These are phyloP conservation scores for Argyresthia albistria DNA, from an alignment of 2,888 invertebrate species.

Conservation along the genomic window DNA sequence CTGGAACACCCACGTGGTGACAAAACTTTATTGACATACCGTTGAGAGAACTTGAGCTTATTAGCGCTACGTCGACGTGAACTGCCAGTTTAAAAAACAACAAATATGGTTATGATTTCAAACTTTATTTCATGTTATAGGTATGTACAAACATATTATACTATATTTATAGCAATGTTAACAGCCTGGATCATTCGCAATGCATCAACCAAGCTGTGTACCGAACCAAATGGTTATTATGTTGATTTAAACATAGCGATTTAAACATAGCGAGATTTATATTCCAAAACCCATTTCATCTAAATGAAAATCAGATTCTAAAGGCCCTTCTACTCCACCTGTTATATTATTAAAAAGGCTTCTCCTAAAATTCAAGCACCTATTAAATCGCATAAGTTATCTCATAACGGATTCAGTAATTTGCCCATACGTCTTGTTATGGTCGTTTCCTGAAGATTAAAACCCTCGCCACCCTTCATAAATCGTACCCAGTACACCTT, in stretches of 20 bases:
- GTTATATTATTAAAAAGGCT: slow-evolving; percentile 46
- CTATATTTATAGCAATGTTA: no score
- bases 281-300: background rate
- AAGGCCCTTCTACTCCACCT: slow-evolving; percentile 16
- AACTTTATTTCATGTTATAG: no score
- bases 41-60: background rate
- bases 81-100: no score
- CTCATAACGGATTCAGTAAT: slow-evolving; percentile 66
- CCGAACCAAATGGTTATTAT: no score
- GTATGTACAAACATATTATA: no score
- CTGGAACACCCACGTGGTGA: no score
- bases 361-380: slow-evolving; percentile 45
- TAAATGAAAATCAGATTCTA: slow-evolving; percentile 1
- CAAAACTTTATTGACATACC: background rate
- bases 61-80: background rate
- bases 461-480: slow-evolving; percentile 64
- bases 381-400: slow-evolving; percentile 51
- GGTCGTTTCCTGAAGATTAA: slow-evolving; percentile 63
- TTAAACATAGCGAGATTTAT: background rate
- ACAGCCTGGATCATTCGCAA: no score
- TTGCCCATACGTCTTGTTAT: slow-evolving; percentile 68
- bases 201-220: no score
- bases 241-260: background rate
- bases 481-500: slow-evolving; percentile 52
- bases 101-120: no score